Conservation (phyloP, 2,888 invertebrate genomes). For the Meloe dianella region DNA sequence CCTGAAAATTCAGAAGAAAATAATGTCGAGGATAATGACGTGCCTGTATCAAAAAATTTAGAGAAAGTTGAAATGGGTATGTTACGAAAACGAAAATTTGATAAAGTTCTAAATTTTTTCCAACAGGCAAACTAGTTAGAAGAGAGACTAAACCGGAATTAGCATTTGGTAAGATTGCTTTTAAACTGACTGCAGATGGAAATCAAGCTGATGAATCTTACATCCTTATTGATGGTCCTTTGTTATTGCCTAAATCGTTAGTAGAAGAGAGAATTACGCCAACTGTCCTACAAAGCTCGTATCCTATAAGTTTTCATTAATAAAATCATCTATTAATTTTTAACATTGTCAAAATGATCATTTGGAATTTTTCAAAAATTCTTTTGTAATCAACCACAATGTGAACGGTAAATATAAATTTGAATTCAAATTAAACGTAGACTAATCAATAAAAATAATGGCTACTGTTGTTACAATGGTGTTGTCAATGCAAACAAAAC, state of each 20-base stretch:
- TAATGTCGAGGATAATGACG: too few species aligned
- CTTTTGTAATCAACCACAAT: neutral
- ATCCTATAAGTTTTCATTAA: neutral
- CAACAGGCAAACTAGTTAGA: too few species aligned
- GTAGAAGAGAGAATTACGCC: neutral
- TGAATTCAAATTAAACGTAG: neutral
- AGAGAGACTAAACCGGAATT: neutral
- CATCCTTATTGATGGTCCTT: neutral
- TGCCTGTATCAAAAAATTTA: too few species aligned
- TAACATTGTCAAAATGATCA: neutral
- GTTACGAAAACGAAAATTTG: too few species aligned
- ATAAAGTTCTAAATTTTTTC: too few species aligned
- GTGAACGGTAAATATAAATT: neutral
- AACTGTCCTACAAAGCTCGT: neutral
- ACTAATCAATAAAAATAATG: neutral
- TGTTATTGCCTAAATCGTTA: neutral
- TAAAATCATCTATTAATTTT: neutral
- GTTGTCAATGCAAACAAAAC: constrained; percentile 25
- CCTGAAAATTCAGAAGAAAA: too few species aligned
- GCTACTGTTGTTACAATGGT: neutral
- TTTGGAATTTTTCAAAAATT: neutral
- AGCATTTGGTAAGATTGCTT: neutral
- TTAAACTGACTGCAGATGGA: neutral
- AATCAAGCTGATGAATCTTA: neutral
- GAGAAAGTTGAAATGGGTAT: neutral